Conservation (phyloP, 1,140 invertebrate species). For the Aphidius ervi region DNA sequence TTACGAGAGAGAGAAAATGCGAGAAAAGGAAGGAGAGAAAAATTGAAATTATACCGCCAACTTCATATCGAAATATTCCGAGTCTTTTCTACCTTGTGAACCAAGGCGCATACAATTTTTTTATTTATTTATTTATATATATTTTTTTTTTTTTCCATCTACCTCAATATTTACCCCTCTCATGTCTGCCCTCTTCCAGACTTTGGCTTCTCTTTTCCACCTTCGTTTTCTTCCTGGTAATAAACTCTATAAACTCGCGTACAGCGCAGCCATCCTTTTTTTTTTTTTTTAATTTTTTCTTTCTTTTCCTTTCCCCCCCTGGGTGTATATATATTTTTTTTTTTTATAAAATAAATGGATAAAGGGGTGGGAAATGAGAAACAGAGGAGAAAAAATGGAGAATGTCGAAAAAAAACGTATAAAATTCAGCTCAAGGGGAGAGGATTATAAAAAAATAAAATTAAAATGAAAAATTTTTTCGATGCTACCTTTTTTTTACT, state of each 20-base stretch:
- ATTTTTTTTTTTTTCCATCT: background rate
- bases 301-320: no score
- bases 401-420: background rate
- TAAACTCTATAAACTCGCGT: conserved; percentile 28
- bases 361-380: background rate
- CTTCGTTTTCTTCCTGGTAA: conserved; percentile 26
- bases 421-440: conserved; percentile 7
- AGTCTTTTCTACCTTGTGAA: conserved; percentile 27
- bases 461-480: background rate
- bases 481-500: background rate
- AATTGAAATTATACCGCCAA: conserved; percentile 42
- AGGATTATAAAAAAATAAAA: conserved; percentile 5
- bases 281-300: background rate
- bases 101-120: conserved; percentile 25
- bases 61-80: conserved; percentile 51
- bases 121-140: conserved; percentile 23
- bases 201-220: conserved; percentile 22
- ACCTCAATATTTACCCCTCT: background rate
- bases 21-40: conserved; percentile 31
- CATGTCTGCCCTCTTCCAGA: conserved; percentile 13
- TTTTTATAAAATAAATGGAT: background rate
- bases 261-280: conserved; percentile 24
- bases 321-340: conserved; percentile 3
- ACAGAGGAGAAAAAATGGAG: background rate
- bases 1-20: conserved; percentile 5